Evolutionary conservation across 2,113 vertebrate species (phyloP).

Genomic region (Manacus vitellinus): DNA sequence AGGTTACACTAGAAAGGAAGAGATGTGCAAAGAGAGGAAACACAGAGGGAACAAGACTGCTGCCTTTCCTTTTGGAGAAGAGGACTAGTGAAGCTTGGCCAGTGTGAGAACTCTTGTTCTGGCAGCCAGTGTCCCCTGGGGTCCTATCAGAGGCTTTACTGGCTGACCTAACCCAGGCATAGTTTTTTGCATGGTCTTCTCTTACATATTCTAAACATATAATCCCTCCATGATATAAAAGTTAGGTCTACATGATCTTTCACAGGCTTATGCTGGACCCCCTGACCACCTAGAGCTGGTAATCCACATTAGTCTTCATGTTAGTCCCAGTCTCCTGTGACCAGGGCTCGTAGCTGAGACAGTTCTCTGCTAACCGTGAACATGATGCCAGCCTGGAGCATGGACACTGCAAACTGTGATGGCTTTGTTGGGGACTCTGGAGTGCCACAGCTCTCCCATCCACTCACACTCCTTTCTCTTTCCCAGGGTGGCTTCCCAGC

Average conservation of each 20-base stretch:
- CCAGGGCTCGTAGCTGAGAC: background rate
- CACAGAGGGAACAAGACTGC: background rate
- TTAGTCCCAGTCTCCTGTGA: fast-evolving
- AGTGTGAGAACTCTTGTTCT: background rate
- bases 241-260: background rate
- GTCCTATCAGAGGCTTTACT: background rate
- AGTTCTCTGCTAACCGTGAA: background rate
- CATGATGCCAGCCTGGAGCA: fast-evolving
- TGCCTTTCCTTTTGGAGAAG: background rate
- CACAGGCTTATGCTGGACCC: background rate
- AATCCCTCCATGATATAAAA: background rate
- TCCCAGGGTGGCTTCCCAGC: background rate
- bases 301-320: fast-evolving
- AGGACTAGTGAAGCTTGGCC: background rate
- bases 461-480: background rate
- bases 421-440: background rate
- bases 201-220: background rate
- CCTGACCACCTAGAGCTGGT: background rate
- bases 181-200: background rate
- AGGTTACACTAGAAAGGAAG: background rate
- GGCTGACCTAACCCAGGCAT: background rate
- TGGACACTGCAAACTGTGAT: fast-evolving
- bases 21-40: background rate
- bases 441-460: background rate
- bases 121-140: background rate